Base-by-base conservation (phyloP, 2,113 vertebrate species). In the Proterorhinus semilunaris region DNA sequence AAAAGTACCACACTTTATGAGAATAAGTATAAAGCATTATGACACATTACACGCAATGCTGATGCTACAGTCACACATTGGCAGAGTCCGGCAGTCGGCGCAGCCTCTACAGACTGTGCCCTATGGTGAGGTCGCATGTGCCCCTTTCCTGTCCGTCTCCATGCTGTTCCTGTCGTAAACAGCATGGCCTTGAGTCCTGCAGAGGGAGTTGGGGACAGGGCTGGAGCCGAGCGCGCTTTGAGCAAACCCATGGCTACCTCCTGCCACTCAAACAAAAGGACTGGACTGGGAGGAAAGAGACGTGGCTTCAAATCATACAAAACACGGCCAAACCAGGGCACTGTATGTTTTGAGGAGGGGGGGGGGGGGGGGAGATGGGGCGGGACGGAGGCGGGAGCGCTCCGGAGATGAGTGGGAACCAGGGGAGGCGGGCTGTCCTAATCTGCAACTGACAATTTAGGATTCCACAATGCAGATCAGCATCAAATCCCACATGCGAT, bases 221-320 rank as follows among this genome's bases (percentile, higher is more conserved):
- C 36, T 51, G 57, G 69, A 57, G 15, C 15, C 6, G 74, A 44
- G 61, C 51, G 12, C 5, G 63, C 86, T 76, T 79, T 68, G 88
- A 92, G 87, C 78, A 76, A 4, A 81, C 76, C 81, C 86, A 86
- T 86, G 76, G 74, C 75, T 76, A 72, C 80, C 36, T 44, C 36
- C 57, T 55, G 53, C 81, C 79, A 57, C 75, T 87, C 80, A 84
- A 80, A 91, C 86, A 91, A 91, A 90, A 87, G 87, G 80, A 58
- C 42, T 63, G 69, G 83, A 78, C 79, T 68, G 66, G 68, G 76
- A 50, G 65, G 69, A 77, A 83, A 71, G 70, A 86, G 71, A 77
- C 65, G 83, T 65, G 58, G 69, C 62, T 16, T 62, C 52, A 51
- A 72, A 36, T 36, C 81, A 88, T 59, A 83, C 82, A 87, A 87